These are phyloP conservation scores for Ommatoiulus sabulosus DNA, from an alignment of 2,888 invertebrate genomes.

Conservation along the genomic window DNA sequence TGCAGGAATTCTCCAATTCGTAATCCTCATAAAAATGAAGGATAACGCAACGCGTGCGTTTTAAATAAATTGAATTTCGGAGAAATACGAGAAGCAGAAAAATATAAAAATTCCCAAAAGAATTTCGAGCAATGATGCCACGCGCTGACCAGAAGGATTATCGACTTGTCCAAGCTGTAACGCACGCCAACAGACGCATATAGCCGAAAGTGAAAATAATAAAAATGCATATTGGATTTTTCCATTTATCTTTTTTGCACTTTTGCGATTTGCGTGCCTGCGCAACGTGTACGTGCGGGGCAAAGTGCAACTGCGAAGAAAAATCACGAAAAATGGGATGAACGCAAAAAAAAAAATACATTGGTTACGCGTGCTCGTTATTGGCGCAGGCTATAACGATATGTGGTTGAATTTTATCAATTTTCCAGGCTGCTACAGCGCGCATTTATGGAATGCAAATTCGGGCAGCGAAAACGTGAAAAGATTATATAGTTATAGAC, in stretches of 20 bases:
- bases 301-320: background rate
- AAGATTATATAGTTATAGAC: background rate
- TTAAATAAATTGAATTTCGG: background rate
- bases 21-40: background rate
- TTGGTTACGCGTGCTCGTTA: conserved; percentile 8
- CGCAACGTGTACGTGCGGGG: background rate
- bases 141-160: background rate
- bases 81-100: background rate
- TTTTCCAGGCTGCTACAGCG: background rate
- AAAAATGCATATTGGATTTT: conserved; percentile 10
- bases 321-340: background rate
- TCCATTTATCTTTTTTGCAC: background rate
- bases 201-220: background rate
- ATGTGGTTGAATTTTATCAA: background rate
- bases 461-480: conserved; percentile 19
- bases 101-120: background rate
- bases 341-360: background rate
- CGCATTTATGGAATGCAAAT: background rate
- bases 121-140: background rate
- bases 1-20: background rate
- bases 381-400: background rate
- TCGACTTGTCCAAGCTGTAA: background rate
- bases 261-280: background rate
- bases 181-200: background rate
- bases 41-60: background rate